Base-by-base conservation (phyloP, 64 coral and sea anemone species). In the Stichodactyla helianthus region DNA sequence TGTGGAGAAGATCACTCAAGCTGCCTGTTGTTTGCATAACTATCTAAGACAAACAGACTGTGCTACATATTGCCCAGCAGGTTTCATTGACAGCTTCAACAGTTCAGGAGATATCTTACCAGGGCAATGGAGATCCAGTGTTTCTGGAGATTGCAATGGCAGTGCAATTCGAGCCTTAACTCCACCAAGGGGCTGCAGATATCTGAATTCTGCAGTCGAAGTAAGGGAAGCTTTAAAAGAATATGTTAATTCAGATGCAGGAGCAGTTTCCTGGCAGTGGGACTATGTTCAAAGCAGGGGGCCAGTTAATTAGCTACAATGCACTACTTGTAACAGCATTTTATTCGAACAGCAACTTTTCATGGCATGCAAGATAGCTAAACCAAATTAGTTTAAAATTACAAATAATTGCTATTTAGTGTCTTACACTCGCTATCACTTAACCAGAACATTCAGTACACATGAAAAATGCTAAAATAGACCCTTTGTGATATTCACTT, bases 201-300 rank as follows among this genome's bases (percentile, higher is more conserved):
- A 91, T 77, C 31, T 83, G 56, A 86, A 91, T 65, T 59, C 82
- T 80, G 83, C 89, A 79, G 53, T 91, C 55, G 83, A 91, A 65
- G 77, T 86, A 55, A 78, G 84, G 77, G 56, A 91, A 64, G 89
- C 67, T 78, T 86, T 86, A 59, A 86, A 71, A 56, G 82, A 91
- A 53, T 91, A 91, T 91, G 85, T 91, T 81, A 77, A 86, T 19
- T 91, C 89, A 87, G 71, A 86, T 87, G 85, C 84, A 82, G 85
- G 85, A 86, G 82, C 85, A 87, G 84, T 91, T 63, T 84, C 84
- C 1, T 91, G 85, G 90, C 90, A 91, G 35, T 91, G 90, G 90
- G 86, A 91, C 71, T 82, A 91, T 31, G 88, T 89, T 17, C 58
- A 78, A 89, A 89, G 79, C 76, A 89, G 79, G 60, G 88, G 57